Conservation (phyloP, 2,113 vertebrate species). For the Columbina picui region DNA sequence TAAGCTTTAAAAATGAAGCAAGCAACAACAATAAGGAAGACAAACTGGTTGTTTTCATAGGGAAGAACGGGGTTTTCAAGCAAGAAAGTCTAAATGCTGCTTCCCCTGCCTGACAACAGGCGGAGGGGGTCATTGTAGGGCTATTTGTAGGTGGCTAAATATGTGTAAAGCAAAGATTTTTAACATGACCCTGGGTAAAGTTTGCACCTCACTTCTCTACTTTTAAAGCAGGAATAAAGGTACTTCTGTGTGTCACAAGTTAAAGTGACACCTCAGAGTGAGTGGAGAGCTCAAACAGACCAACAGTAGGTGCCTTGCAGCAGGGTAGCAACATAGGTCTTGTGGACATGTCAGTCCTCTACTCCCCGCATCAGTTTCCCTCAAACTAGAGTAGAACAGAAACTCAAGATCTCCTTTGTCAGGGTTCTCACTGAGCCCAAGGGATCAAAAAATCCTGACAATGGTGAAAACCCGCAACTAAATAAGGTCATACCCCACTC, state of each 20-base stretch:
- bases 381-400: background rate
- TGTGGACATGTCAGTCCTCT: background rate
- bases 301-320: background rate
- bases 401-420: background rate
- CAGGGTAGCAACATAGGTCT: background rate
- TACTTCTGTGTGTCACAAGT: background rate
- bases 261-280: background rate
- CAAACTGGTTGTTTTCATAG: constrained; percentile 2
- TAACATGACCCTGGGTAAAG: background rate
- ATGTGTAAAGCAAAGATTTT: background rate
- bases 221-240: background rate
- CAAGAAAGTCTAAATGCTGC: background rate
- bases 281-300: background rate
- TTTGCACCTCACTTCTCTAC: background rate
- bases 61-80: background rate
- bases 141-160: background rate
- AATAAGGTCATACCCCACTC: background rate
- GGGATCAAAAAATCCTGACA: background rate
- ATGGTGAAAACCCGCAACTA: background rate
- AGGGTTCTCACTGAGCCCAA: background rate
- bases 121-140: fast-evolving
- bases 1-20: constrained; percentile 1
- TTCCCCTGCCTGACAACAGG: background rate
- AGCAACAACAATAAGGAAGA: constrained; percentile 34
- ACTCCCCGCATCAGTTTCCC: background rate